Conservation (phyloP, 2,113 vertebrate species). For the Hypocryptadius cinnamomeus region DNA sequence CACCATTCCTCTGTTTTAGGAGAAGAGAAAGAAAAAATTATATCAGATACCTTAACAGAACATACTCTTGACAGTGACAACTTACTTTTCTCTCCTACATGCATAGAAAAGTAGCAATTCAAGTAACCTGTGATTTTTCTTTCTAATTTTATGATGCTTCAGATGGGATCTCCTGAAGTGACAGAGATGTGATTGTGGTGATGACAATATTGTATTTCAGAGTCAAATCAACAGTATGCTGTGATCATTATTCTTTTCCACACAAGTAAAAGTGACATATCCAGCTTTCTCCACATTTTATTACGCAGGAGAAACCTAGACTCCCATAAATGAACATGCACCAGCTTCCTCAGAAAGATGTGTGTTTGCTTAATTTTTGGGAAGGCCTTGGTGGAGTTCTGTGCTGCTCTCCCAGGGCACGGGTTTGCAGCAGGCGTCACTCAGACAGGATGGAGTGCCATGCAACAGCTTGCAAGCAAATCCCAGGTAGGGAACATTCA, state of each 20-base stretch:
- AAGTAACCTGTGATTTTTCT: slow-evolving; percentile 24
- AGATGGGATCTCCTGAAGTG: slow-evolving; percentile 17
- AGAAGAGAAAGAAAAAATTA: slow-evolving; percentile 69
- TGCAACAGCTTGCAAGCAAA: slow-evolving; percentile 48
- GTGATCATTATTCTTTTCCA: slow-evolving; percentile 2
- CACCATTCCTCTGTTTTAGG: slow-evolving; percentile 88
- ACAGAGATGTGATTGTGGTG: not conserved
- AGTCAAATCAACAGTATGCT: not conserved
- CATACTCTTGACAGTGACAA: not conserved
- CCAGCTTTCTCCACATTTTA: not conserved
- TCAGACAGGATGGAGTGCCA: slow-evolving; percentile 54
- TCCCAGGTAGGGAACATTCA: not conserved
- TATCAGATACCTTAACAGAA: not conserved
- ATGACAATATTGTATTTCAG: not conserved
- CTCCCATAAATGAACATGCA: not conserved
- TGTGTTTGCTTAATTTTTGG: not conserved
- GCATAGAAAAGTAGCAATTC: slow-evolving; percentile 18
- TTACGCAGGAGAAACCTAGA: not conserved
- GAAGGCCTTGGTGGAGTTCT: not conserved
- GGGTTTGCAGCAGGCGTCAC: not conserved
- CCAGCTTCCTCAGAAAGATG: not conserved
- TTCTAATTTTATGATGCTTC: slow-evolving; percentile 11
- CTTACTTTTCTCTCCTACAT: slow-evolving; percentile 33
- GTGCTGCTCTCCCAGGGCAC: not conserved
- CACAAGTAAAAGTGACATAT: not conserved